Base-by-base conservation (phyloP, 2,113 vertebrate species). In the Lonchura striata region DNA sequence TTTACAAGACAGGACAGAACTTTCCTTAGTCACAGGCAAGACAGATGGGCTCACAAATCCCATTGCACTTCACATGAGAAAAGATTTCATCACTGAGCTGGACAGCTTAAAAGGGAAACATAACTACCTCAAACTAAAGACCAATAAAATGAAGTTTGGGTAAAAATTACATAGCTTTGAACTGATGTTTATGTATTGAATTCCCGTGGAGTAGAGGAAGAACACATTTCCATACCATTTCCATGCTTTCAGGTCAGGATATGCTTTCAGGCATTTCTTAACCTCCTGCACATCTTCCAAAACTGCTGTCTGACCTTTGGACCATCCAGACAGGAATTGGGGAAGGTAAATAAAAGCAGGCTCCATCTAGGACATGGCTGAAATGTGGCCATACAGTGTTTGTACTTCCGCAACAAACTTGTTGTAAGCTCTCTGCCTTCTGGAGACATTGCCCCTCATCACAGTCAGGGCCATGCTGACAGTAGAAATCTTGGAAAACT, bases 1-100 rank as follows among this genome's bases (percentile, higher is more conserved):
- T 90, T 94, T 88, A 88, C 50, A 12, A 54, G 72, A 61, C 42
- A 42, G 75, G 66, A 90, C 42, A 69, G 42, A 88, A 74, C 37
- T 90, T 94, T n/a, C 68, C 44, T 35, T 95, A 83, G 88, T 91
- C 54, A 54, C 60, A 81, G 92, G 92, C 88, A 78, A 94, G 91
- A 74, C 82, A 94, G 76, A 78, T 88, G 76, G 39, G 33, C 28
- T 28, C 16, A 37, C 35, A 94, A 70, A 75, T 95, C 60, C 64
- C 33, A 13, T 21, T 61, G 57, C 46, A 25, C 17, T 82, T 93
- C 42, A 44, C 23, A 4, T 27, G 28, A 86, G 42, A 72, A 82
- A 59, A 80, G 35, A 47, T 9, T 4, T n/a, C 46, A 56, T 82
- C 8, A 2, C 12, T 15, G 35, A 81, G 30, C 33, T 70, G 80